These are phyloP conservation scores for Philypnodon macrostomus DNA, from an alignment of 2,797 vertebrate species.

Conservation along the genomic window DNA sequence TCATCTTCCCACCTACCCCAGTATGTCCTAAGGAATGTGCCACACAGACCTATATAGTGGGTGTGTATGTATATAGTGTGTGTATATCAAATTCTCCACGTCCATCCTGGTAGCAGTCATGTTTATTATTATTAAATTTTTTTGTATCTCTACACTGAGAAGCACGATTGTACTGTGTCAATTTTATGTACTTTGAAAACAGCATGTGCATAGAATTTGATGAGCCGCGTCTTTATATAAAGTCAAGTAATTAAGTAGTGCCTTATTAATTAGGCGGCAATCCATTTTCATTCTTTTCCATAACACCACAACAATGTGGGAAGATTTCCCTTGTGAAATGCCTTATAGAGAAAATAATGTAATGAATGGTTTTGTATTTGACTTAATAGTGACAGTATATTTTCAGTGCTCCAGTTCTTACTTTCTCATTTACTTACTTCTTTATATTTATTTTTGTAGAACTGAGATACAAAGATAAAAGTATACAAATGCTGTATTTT, in stretches of 20 bases:
- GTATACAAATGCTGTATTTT: too few species aligned
- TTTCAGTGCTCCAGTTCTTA: too few species aligned
- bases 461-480: too few species aligned
- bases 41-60: slow-evolving; percentile 42
- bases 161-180: slow-evolving; percentile 32
- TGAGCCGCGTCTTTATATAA: slow-evolving; percentile 55
- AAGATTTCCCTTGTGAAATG: slow-evolving; percentile 65
- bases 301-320: slow-evolving; percentile 66
- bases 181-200: slow-evolving; percentile 28
- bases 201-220: slow-evolving; percentile 44
- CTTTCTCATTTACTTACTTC: too few species aligned
- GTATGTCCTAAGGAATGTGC: slow-evolving; percentile 49
- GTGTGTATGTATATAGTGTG: slow-evolving; percentile 31
- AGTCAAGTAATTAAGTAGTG: slow-evolving; percentile 76
- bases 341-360: slow-evolving; percentile 64
- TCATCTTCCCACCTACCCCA: slow-evolving; percentile 45
- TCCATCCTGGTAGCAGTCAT: slow-evolving; percentile 8
- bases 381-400: too few species aligned
- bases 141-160: slow-evolving; percentile 32
- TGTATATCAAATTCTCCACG: slow-evolving; percentile 28
- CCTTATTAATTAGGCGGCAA: slow-evolving; percentile 73
- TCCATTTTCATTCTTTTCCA: slow-evolving; percentile 67
- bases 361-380: slow-evolving; percentile 62
- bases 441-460: too few species aligned
- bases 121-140: slow-evolving; percentile 11